Conservation (phyloP, 2,888 invertebrate species). For the Steinernema scapterisci region DNA sequence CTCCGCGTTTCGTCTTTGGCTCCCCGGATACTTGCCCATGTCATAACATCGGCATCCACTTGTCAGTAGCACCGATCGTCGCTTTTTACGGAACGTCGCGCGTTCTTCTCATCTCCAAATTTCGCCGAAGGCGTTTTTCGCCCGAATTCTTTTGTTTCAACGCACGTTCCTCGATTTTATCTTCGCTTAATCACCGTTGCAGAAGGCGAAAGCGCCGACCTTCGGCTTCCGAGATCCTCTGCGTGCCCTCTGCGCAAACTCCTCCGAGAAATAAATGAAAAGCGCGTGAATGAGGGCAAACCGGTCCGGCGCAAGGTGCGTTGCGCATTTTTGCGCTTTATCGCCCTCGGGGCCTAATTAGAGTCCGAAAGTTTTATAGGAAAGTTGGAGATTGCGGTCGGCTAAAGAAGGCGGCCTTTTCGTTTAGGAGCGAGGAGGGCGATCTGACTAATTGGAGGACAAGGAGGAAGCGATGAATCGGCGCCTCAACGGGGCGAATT, state of each 20-base stretch:
- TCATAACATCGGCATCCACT: not conserved
- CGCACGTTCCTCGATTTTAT: not conserved
- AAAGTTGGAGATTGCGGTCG: slow-evolving; percentile 14
- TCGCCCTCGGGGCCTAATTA: slow-evolving; percentile 8
- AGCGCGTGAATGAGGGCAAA: not conserved
- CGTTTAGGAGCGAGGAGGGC: not conserved
- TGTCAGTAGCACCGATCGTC: not conserved
- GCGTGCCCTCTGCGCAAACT: not conserved
- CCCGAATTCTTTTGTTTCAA: not conserved
- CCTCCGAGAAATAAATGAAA: not conserved
- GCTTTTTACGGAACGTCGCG: slow-evolving; percentile 9
- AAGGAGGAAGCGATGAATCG: slow-evolving; percentile 1
- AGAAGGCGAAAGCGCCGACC: not conserved
- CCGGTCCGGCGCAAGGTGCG: not conserved
- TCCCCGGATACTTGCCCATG: not conserved
- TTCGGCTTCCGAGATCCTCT: not conserved
- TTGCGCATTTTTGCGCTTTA: not conserved
- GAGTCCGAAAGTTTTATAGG: not conserved
- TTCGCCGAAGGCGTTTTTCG: not conserved
- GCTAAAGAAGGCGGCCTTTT: not conserved
- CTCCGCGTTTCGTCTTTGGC: not conserved
- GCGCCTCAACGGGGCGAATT: not conserved
- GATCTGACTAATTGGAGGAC: not conserved
- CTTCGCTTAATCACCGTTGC: not conserved
- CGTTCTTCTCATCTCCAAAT: not conserved